A percentile compares a stretch with the other conserved stretches of the same genome.
phyloP scores from a whole-genome alignment of 2,113 vertebrate species.

The Tangachromis dhanisi region DNA sequence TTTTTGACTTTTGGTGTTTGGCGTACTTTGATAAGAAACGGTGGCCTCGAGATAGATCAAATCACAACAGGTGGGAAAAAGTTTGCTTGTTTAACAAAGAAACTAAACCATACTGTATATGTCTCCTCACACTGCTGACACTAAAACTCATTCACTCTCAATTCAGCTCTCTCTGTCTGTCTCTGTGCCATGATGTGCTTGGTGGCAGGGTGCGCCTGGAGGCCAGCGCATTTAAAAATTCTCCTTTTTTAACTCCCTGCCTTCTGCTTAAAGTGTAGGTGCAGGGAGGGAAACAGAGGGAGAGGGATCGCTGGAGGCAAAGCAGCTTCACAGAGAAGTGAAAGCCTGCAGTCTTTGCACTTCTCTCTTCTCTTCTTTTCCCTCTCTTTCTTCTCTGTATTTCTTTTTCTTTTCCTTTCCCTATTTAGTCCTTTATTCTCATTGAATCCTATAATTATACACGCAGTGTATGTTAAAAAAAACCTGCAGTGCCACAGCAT shows the following conservation, averaged over 20 bases:
- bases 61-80: background rate
- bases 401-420: background rate
- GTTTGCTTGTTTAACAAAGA: background rate
- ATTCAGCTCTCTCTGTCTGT: background rate
- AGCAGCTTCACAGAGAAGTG: constrained; percentile 38
- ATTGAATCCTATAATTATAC: background rate
- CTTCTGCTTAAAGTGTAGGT: constrained; percentile 18
- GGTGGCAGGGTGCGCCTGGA: constrained; percentile 32
- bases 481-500: background rate
- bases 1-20: background rate
- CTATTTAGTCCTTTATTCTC: background rate
- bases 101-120: background rate
- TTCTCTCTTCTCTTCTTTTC: constrained; percentile 7
- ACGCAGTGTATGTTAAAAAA: background rate
- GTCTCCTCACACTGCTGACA: background rate
- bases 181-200: constrained; percentile 5
- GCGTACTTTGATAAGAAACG: background rate
- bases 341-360: constrained; percentile 28
- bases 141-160: background rate
- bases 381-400: background rate
- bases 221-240: constrained; percentile 29
- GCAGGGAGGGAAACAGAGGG: background rate
- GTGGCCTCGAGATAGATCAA: background rate
- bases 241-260: constrained; percentile 29
- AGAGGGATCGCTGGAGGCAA: constrained; percentile 21